Conservation (phyloP, 2,797 vertebrate genomes). For the Tokudaia tokunoshimensis region DNA sequence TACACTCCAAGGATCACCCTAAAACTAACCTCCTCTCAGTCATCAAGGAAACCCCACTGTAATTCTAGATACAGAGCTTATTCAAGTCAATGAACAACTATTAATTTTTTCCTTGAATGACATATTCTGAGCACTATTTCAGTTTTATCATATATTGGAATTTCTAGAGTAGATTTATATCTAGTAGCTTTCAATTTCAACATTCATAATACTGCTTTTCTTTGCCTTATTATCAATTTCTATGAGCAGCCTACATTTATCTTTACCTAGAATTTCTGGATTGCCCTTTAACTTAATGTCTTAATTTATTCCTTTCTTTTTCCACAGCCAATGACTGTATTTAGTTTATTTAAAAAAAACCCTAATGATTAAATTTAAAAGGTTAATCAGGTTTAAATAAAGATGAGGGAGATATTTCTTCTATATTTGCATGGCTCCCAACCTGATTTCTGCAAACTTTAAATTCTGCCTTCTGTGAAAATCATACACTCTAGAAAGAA, state of each 20-base stretch:
- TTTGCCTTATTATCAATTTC: not conserved
- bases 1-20: not conserved
- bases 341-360: conserved; percentile 81
- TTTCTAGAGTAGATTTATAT: not conserved
- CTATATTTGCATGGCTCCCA: conserved; percentile 73
- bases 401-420: conserved; percentile 81
- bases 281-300: conserved; percentile 78
- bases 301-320: conserved; percentile 79
- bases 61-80: not conserved
- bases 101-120: conserved; percentile 27
- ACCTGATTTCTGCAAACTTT: conserved; percentile 74
- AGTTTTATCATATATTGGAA: conserved; percentile 31
- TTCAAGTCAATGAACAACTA: conserved; percentile 8
- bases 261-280: conserved; percentile 75
- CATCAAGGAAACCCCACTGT: not conserved
- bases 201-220: conserved; percentile 31
- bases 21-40: not conserved
- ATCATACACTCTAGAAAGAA: conserved; percentile 71
- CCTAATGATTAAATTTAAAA: conserved; percentile 83
- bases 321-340: conserved; percentile 72
- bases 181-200: conserved; percentile 45
- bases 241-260: conserved; percentile 76
- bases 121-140: not conserved
- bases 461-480: conserved; percentile 70
- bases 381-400: conserved; percentile 84